Evolutionary conservation across 2,888 invertebrate genomes (phyloP).

Genomic region (Drosophila rellima): DNA sequence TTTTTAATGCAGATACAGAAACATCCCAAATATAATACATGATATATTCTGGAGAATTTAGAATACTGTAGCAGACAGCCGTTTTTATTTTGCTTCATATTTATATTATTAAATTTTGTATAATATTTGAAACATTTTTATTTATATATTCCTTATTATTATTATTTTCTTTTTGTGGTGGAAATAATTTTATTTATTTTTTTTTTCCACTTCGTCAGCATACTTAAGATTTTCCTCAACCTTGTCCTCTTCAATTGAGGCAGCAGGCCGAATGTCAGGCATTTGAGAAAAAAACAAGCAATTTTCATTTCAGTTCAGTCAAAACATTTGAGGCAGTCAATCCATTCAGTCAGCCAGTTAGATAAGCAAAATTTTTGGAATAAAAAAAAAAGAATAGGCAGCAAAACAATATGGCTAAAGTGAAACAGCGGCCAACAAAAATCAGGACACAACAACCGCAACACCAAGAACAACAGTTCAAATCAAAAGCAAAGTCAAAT

Average conservation of each 20-base stretch:
- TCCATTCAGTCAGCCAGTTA: slow-evolving; percentile 26
- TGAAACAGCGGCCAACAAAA: slow-evolving; percentile 7
- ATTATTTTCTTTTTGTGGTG: no score
- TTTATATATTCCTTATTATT: no score
- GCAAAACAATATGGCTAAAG: slow-evolving; percentile 32
- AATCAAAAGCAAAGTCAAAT: neutral
- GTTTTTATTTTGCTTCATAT: no score
- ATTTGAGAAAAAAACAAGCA: neutral
- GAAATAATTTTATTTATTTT: neutral
- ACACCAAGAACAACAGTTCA: neutral
- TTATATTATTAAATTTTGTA: no score
- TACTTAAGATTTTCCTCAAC: neutral
- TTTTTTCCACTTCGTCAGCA: neutral
- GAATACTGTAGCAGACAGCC: no score
- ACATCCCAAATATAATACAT: no score
- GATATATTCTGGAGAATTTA: no score
- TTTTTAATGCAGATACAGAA: no score
- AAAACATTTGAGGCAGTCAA: slow-evolving; percentile 27
- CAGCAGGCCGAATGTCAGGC: slow-evolving; percentile 35
- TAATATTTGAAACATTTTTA: no score
- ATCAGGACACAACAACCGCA: slow-evolving; percentile 14
- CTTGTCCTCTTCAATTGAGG: no score
- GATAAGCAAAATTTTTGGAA: slow-evolving; percentile 35
- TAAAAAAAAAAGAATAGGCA: slow-evolving; percentile 14
- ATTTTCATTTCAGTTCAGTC: slow-evolving; percentile 3